phyloP scores from a whole-genome alignment of 2,888 invertebrate species.

The Plebejus melissa region DNA sequence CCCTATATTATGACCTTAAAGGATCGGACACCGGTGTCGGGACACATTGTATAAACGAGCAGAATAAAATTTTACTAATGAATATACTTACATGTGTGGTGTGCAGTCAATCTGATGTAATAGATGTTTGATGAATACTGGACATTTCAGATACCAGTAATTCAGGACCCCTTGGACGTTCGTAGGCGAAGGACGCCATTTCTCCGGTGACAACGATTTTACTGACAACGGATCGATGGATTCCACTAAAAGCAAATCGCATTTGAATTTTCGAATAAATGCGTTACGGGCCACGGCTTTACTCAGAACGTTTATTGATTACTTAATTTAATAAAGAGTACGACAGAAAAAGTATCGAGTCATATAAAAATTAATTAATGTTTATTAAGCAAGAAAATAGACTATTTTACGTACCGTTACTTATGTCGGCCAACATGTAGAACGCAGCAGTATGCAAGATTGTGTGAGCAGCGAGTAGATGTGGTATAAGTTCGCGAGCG shows the following conservation, averaged over 20 bases:
- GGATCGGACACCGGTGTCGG: no score
- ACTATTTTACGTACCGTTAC: constrained; percentile 42
- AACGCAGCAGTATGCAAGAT: constrained; percentile 49
- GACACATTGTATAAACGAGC: neutral
- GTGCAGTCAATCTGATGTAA: constrained; percentile 57
- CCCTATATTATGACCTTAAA: no score
- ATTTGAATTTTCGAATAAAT: no score
- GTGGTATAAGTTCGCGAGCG: constrained; percentile 43
- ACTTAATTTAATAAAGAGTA: no score
- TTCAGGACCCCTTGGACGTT: constrained; percentile 51
- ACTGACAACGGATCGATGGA: constrained; percentile 44
- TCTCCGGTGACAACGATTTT: constrained; percentile 43
- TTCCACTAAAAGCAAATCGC: constrained; percentile 43
- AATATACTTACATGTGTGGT: constrained; percentile 53
- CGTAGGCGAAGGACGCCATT: constrained; percentile 55
- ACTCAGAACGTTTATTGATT: no score
- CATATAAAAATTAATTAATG: no score
- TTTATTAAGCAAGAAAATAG: no score
- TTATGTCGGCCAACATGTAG: constrained; percentile 49
- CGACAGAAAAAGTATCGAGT: no score
- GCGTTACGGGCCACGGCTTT: no score
- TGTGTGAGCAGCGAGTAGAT: constrained; percentile 46
- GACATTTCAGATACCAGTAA: constrained; percentile 56
- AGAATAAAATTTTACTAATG: neutral
- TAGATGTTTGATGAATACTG: constrained; percentile 50